Conservation (phyloP, 2,888 invertebrate genomes). For the Temnothorax ravouxi region DNA sequence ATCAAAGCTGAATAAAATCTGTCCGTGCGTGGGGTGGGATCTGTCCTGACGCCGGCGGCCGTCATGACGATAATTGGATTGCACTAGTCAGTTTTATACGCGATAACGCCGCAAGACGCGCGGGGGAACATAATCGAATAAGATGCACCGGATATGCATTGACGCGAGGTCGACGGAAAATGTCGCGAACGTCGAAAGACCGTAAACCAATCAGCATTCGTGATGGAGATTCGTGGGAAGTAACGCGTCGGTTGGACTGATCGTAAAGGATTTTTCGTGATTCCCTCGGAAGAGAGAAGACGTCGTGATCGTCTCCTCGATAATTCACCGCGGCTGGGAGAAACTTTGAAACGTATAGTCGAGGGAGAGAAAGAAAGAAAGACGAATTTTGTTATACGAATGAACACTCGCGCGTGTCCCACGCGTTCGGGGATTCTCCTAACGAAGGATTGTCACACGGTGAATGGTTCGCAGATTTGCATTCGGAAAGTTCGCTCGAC, state of each 20-base stretch:
- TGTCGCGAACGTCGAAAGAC: conserved; percentile 54
- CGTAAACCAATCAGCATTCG: conserved; percentile 75
- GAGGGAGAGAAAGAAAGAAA: neutral
- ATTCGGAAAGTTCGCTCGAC: conserved; percentile 20
- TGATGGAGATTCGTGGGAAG: conserved; percentile 57
- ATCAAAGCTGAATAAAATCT: conserved; percentile 54
- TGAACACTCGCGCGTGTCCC: neutral
- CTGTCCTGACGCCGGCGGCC: conserved; percentile 35
- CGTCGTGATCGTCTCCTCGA: neutral
- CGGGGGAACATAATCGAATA: conserved; percentile 68
- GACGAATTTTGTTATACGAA: conserved; percentile 7
- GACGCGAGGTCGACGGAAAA: conserved; percentile 43
- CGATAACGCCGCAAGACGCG: conserved; percentile 75
- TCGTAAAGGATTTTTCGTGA: neutral
- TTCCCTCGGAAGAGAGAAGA: neutral
- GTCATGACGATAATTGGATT: conserved; percentile 74
- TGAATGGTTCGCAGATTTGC: conserved; percentile 28
- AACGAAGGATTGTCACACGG: conserved; percentile 30
- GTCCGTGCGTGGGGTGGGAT: conserved; percentile 2
- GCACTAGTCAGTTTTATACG: conserved; percentile 59
- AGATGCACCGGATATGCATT: conserved; percentile 56
- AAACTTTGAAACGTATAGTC: neutral
- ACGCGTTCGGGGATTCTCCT: conserved; percentile 5
- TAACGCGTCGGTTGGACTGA: conserved; percentile 5
- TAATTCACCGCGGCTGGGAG: neutral